Evolutionary conservation across 2,797 vertebrate genomes (phyloP), one percentile per base, ranked within the genome.

Genomic region (Rhodeus uyekii): DNA sequence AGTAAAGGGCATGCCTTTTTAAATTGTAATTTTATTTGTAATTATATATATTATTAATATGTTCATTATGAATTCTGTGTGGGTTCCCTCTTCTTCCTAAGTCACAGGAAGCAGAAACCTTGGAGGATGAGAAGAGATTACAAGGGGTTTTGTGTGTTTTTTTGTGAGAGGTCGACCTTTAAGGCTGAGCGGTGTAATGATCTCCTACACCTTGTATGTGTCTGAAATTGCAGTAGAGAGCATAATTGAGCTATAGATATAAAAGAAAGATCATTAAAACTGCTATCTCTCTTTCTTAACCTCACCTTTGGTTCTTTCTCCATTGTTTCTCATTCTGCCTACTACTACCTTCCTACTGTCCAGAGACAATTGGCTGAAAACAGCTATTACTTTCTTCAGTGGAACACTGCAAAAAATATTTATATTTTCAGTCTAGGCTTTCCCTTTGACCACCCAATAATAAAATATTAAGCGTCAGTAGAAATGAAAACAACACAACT

Each of bases 171-270:
- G 50, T 76, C n/a, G 73, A 69, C 81, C 64, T 82, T 68, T 76
- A 60, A 48, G 46, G n/a, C 68, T 0, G 78, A 42, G 60, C 8
- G 4, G 34, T 42, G 71, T 75, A 74, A 81, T 81, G 80, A 81
- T 81, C 71, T 42, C 69, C n/a, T 81, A 81, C 61, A 81, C 71
- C 60, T 76, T 76, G 32, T 76, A 63, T 76, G 61, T 58, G 36
- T 67, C 80, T 76, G 48, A 2, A 38, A 61, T 55, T 67, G 73
- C 38, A 48, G 63, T 60, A 27, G 64, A 82, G 73, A 68, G 39
- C 48, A 82, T 82, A 82, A 82, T 68, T 69, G 72, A 82, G 50
- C 48, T 60, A 16, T 76, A 38, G 63, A 60, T 82, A 46, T 76
- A 76, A 68, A 76, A 68, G 64, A 22, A 69, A 69, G 73, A 82